Conservation (phyloP, 2,113 vertebrate genomes). For the Lontra canadensis region DNA sequence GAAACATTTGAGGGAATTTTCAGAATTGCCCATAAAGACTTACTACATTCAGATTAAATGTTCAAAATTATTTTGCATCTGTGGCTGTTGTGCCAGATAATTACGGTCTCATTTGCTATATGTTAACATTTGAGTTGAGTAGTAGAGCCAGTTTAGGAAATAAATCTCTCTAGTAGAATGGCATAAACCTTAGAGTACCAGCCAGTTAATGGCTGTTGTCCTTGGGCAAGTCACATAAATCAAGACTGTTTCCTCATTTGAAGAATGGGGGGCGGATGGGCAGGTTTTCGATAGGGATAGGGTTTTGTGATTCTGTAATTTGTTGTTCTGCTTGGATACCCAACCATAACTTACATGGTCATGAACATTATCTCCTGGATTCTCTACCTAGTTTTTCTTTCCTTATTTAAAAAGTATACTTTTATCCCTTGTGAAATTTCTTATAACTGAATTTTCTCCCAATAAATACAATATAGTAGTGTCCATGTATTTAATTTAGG, state of each 20-base stretch:
- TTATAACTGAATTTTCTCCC: not conserved
- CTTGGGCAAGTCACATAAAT: not conserved
- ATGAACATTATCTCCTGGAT: not conserved
- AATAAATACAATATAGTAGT: not conserved
- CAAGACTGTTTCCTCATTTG: not conserved
- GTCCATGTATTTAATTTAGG: not conserved
- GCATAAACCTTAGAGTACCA: not conserved
- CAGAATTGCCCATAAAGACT: not conserved
- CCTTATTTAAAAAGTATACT: not conserved
- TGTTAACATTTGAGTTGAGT: constrained; percentile 10
- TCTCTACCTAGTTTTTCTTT: not conserved
- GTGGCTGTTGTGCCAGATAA: constrained; percentile 21
- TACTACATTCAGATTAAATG: constrained; percentile 1
- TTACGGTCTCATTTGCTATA: constrained; percentile 18
- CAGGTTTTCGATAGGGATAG: not conserved
- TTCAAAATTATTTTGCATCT: constrained; percentile 31
- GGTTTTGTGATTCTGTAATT: not conserved
- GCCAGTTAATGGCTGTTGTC: not conserved
- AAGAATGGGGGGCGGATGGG: not conserved
- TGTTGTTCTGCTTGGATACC: not conserved
- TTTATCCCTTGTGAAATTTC: not conserved
- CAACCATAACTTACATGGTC: not conserved
- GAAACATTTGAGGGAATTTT: constrained; percentile 40
- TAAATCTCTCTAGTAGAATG: not conserved
- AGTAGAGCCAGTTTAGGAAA: not conserved